phyloP scores from a whole-genome alignment of 2,888 invertebrate genomes.

The Girardia tigrina region DNA sequence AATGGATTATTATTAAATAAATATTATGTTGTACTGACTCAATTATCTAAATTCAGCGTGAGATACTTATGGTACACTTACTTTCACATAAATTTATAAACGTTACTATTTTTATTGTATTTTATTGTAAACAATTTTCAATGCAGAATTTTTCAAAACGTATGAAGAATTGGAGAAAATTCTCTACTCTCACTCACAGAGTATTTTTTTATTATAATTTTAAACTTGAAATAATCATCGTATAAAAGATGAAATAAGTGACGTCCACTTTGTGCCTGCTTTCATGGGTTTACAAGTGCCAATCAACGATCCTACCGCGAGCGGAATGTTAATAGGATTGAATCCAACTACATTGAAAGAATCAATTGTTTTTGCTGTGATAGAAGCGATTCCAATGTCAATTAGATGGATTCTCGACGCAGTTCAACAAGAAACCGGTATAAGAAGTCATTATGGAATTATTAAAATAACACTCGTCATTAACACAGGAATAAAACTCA shows the following conservation, averaged over 20 bases:
- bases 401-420: conserved; percentile 21
- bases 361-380: conserved; percentile 25
- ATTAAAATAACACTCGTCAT: background rate
- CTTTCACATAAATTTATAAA: too few relatives aligned
- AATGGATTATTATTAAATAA: too few relatives aligned
- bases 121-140: too few relatives aligned
- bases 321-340: conserved; percentile 20
- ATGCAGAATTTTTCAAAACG: background rate
- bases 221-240: background rate
- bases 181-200: background rate
- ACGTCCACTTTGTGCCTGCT: conserved; percentile 23
- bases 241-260: background rate
- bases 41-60: too few relatives aligned
- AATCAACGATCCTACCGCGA: background rate
- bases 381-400: conserved; percentile 24
- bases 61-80: too few relatives aligned
- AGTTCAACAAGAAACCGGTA: conserved; percentile 25
- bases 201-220: background rate
- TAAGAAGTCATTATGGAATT: background rate
- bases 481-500: conserved; percentile 8
- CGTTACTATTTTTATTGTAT: too few relatives aligned
- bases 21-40: too few relatives aligned
- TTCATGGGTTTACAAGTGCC: conserved; percentile 27
- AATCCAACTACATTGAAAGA: conserved; percentile 9
- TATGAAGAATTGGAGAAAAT: background rate